A percentile compares a stretch with the other conserved stretches of the same genome.
Evolutionary conservation across 2,797 vertebrate genomes (phyloP).

Genomic region (Ctenosaura bakeri): DNA sequence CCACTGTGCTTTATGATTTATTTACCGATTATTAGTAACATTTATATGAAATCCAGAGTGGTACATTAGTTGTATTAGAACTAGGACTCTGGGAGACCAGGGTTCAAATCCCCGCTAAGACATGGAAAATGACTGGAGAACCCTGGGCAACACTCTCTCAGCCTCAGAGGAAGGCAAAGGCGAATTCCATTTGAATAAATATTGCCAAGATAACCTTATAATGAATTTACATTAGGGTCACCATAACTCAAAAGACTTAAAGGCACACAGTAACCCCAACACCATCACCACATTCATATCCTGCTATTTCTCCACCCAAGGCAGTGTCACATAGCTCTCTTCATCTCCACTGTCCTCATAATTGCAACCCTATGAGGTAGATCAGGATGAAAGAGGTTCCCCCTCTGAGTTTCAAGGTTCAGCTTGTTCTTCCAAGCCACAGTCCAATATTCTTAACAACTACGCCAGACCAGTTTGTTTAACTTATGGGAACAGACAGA

Average conservation of each 20-base stretch:
- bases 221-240: too few species aligned
- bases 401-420: background rate
- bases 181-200: too few species aligned
- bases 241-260: too few species aligned
- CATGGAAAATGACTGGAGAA: too few species aligned
- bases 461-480: constrained; percentile 39
- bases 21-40: background rate
- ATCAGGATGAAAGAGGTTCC: background rate
- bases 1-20: constrained; percentile 8
- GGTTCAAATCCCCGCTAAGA: too few species aligned
- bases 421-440: background rate
- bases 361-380: background rate
- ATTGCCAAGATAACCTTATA: too few species aligned
- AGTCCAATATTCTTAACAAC: background rate
- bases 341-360: background rate
- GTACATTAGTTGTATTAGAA: too few species aligned
- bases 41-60: too few species aligned
- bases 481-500: constrained; percentile 66
- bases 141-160: too few species aligned
- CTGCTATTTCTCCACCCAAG: background rate
- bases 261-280: too few species aligned
- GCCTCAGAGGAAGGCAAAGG: too few species aligned
- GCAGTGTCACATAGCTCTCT: background rate
- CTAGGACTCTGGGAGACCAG: too few species aligned
- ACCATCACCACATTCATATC: background rate